Base-by-base conservation (phyloP, 23 tunicate genomes). In the Pegea sp. region DNA sequence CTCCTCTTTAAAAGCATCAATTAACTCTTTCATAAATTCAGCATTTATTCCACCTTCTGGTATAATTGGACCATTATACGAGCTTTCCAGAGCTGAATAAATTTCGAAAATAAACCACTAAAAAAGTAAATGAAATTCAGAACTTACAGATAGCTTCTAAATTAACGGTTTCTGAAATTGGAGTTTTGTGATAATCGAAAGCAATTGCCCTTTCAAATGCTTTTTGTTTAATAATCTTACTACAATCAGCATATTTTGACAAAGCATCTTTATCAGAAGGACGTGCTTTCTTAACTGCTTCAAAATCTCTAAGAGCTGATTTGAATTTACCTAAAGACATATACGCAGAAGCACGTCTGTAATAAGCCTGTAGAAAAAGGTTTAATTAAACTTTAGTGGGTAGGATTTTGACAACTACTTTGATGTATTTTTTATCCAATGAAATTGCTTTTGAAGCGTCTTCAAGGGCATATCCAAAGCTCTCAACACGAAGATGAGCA, bases 261-360 rank as follows among this genome's bases (percentile, higher is more conserved):
- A 61, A 56, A 11, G 89, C 90, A 48, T 89, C 98, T 34, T 66
- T 69, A 42, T 89, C 98, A 24, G 56, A 62, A 5, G 90, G 90
- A 28, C 63, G 55, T 2, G 66, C 80, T 67, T 77, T 89, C 1
- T 59, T 68, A 3, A 89, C 95, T 0, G 76, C 75, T 66, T 89
- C 98, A 57, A 78, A 89, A 62, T 89, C 98, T 13, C 77, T 57
- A 11, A 89, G 57, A 27, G 98, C 98, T 26, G 31, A 68, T 43
- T 76, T 76, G 66, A 89, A 89, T 60, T 89, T 76, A 42, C 98
- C 98, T 49, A 89, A 56, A 5, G 98, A 69, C 98, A 89, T 89
- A 65, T 78, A 49, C 1, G 98, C 98, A 8, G 98, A 89, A 3
- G 98, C 98, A 50, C 90, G 48, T 26, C 98, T 61, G 65, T 89